These are phyloP conservation scores for Percina caprodes DNA, from an alignment of 2,113 vertebrate species.

Conservation along the genomic window DNA sequence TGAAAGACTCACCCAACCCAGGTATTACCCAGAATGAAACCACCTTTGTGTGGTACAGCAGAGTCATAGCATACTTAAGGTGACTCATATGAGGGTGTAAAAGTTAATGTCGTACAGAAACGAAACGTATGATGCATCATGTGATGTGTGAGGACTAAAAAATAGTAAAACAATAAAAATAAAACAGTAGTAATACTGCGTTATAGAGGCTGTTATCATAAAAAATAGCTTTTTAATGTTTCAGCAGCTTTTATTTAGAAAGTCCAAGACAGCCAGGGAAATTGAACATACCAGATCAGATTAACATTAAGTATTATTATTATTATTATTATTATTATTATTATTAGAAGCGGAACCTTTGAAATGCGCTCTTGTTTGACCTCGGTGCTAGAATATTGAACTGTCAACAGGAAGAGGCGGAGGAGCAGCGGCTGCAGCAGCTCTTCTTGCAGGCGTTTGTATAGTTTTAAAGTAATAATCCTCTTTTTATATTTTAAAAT, in stretches of 20 bases:
- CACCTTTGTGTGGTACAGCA: neutral
- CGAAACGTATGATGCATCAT: too few relatives aligned
- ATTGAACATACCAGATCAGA: too few relatives aligned
- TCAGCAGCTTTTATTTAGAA: too few relatives aligned
- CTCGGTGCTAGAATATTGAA: neutral
- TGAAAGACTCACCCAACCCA: neutral
- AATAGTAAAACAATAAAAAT: too few relatives aligned
- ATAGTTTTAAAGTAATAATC: neutral
- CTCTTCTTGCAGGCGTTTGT: neutral
- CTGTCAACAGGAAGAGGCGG: constrained; percentile 13
- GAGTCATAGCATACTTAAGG: neutral
- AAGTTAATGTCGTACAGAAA: neutral
- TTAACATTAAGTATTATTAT: too few relatives aligned
- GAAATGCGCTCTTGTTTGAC: constrained; percentile 29
- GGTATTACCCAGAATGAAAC: neutral
- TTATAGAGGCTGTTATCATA: too few relatives aligned
- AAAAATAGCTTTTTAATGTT: too few relatives aligned
- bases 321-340: too few relatives aligned
- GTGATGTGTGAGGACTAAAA: too few relatives aligned
- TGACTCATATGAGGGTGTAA: neutral
- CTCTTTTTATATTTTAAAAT: neutral
- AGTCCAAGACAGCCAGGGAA: too few relatives aligned
- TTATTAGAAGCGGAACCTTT: constrained; percentile 57
- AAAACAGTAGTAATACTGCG: too few relatives aligned
- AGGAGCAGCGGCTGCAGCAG: fast-evolving